These are phyloP conservation scores for Ectobius pallidus DNA, from an alignment of 2,888 invertebrate species.

Conservation along the genomic window DNA sequence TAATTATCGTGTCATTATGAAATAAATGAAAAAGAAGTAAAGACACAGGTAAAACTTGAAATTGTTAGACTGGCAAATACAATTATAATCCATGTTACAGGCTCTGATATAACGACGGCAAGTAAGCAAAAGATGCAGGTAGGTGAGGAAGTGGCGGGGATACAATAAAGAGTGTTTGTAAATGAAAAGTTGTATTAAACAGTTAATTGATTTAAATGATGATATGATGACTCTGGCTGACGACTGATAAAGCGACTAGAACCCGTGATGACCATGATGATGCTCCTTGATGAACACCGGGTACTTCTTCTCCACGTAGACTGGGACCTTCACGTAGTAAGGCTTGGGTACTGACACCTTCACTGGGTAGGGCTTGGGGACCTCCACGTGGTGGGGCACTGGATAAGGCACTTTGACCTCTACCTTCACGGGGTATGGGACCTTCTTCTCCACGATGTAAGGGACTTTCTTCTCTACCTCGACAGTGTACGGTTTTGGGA, in stretches of 20 bases:
- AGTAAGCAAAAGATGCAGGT: too few species aligned
- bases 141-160: too few species aligned
- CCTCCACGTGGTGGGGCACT: constrained; percentile 52
- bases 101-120: too few species aligned
- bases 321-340: constrained; percentile 12
- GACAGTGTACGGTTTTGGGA: constrained; percentile 21
- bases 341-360: constrained; percentile 28
- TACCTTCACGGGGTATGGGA: constrained; percentile 54
- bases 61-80: too few species aligned
- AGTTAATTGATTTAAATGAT: too few species aligned
- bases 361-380: constrained; percentile 49
- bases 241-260: background rate
- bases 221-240: too few species aligned
- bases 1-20: too few species aligned
- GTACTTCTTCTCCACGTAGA: constrained; percentile 49
- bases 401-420: constrained; percentile 53
- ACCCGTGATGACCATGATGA: background rate
- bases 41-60: too few species aligned
- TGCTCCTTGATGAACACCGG: constrained; percentile 36
- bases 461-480: constrained; percentile 63
- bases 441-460: constrained; percentile 43
- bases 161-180: too few species aligned
- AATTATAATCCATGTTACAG: too few species aligned
- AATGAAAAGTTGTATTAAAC: too few species aligned
- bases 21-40: too few species aligned